Evolutionary conservation across 2,797 vertebrate species (phyloP).

Genomic region (Setipinna tenuifilis): DNA sequence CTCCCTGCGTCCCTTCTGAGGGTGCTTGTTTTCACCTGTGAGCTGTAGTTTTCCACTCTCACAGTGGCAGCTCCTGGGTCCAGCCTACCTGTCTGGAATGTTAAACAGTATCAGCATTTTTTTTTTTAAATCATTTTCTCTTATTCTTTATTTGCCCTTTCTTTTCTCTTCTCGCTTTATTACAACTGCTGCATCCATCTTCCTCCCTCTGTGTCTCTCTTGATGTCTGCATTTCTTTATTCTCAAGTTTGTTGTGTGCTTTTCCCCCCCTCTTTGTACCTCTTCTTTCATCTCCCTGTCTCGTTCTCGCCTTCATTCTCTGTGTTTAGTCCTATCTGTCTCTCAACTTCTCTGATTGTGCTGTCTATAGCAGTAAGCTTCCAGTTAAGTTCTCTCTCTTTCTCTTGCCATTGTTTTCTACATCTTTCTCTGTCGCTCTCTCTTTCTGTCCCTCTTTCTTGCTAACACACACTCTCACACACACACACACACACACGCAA

Average conservation of each 20-base stretch:
- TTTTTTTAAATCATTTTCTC: constrained; percentile 26
- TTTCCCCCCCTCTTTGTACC: constrained; percentile 39
- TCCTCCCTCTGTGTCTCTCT: neutral
- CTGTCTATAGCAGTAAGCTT: constrained; percentile 55
- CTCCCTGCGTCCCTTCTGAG: neutral
- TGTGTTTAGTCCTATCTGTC: neutral
- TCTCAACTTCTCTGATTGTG: constrained; percentile 58
- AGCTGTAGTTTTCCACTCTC: constrained; percentile 47
- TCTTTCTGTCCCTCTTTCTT: too few species aligned
- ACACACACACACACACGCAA: constrained; percentile 15
- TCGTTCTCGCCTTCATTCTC: neutral
- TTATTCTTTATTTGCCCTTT: constrained; percentile 14
- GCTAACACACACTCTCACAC: constrained; percentile 17
- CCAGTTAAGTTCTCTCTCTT: neutral
- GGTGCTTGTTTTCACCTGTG: constrained; percentile 42
- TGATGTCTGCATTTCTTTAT: neutral
- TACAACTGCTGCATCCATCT: neutral
- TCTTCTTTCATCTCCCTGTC: neutral
- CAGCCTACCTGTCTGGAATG: constrained; percentile 73
- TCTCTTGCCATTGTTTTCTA: too few species aligned
- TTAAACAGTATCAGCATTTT: constrained; percentile 66
- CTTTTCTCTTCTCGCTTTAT: neutral
- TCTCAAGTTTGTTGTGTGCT: neutral
- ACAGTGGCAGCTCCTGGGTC: constrained; percentile 50
- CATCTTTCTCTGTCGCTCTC: too few species aligned